These are phyloP conservation scores for Eilema sororculum DNA, from an alignment of 2,888 invertebrate species.

Conservation along the genomic window DNA sequence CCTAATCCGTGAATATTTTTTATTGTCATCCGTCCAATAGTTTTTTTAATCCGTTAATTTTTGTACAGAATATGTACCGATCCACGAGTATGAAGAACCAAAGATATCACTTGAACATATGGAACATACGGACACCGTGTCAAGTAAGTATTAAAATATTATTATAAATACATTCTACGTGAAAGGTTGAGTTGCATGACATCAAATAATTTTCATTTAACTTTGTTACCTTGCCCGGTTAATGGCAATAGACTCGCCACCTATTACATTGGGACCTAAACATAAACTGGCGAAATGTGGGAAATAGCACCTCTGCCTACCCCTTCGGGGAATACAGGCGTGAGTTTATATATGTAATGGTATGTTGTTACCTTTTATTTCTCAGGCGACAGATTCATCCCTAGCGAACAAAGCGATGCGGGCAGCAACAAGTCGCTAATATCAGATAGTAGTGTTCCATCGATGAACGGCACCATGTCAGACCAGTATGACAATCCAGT, in stretches of 20 bases:
- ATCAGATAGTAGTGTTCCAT: slow-evolving; percentile 75
- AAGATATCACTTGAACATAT: slow-evolving; percentile 76
- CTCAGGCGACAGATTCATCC: slow-evolving; percentile 77
- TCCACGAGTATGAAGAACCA: slow-evolving; percentile 79
- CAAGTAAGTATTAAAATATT: slow-evolving; percentile 66
- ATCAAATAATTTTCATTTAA: no score
- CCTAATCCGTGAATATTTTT: no score
- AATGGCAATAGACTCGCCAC: no score
- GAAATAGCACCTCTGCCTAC: no score
- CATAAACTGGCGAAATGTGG: no score
- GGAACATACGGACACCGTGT: slow-evolving; percentile 77
- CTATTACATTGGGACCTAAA: no score
- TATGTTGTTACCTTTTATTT: neutral
- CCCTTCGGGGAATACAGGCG: no score
- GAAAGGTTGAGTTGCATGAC: neutral
- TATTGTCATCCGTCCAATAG: no score
- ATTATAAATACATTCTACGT: neutral
- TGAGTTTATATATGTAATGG: no score
- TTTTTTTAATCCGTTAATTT: slow-evolving; percentile 5
- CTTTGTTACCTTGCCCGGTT: no score
- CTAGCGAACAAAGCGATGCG: slow-evolving; percentile 77
- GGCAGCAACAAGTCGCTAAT: slow-evolving; percentile 80
- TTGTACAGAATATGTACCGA: slow-evolving; percentile 75
- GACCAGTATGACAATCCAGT: slow-evolving; percentile 78
- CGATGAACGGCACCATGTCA: slow-evolving; percentile 77